Conservation (phyloP, 2,888 invertebrate species). For the Phaonia tiefii region DNA sequence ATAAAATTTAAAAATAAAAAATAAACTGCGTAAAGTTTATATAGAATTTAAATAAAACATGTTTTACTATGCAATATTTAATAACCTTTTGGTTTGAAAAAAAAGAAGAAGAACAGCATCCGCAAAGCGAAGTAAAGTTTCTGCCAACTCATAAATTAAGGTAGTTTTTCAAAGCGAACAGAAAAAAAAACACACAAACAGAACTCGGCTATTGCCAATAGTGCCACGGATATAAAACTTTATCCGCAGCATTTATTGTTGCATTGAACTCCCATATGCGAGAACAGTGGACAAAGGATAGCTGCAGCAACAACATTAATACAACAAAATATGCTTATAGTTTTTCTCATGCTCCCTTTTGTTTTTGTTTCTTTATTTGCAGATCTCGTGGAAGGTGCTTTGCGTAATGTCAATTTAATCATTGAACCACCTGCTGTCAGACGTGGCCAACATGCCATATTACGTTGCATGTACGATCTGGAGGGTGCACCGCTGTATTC, state of each 20-base stretch:
- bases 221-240: no score
- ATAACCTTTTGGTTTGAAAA: background rate
- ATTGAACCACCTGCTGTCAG: slow-evolving; percentile 87
- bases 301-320: no score
- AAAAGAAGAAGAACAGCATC: background rate
- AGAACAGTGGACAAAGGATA: no score
- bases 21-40: no score
- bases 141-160: background rate
- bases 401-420: slow-evolving; percentile 86
- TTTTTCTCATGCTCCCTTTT: background rate
- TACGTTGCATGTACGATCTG: slow-evolving; percentile 89
- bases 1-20: no score
- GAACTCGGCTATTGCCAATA: no score
- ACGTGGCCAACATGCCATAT: slow-evolving; percentile 85
- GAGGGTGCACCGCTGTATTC: slow-evolving; percentile 89
- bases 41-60: no score
- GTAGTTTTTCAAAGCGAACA: no score
- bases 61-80: background rate
- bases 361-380: slow-evolving; percentile 59
- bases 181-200: no score
- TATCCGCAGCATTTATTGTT: no score
- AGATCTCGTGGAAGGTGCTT: slow-evolving; percentile 83
- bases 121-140: background rate
- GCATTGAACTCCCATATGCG: no score
- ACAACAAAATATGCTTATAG: background rate